Evolutionary conservation across 2,113 vertebrate genomes (phyloP), one percentile per base, ranked within the genome.

Genomic region (Cisticola juncidis): DNA sequence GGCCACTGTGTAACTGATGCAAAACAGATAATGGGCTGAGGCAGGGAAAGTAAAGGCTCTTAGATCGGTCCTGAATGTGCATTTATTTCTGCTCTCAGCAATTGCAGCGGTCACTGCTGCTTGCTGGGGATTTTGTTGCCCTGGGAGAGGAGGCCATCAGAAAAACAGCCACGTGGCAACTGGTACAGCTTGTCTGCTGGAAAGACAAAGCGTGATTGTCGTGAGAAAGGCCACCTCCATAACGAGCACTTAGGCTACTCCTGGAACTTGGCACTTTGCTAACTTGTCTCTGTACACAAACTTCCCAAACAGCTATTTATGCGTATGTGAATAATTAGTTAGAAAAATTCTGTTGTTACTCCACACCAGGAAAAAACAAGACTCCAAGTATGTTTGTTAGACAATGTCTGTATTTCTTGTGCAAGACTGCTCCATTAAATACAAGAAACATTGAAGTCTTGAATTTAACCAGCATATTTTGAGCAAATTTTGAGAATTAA

Each of bases 61-160:
- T 70, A 57, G 38, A 81, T 65, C 40, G 12, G 73, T 66, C 51
- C 86, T 91, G 58, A 77, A 90, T 62, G 71, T 36, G 36, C 62
- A 56, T 80, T 85, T 90, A 72, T 80, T 90, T 92, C 58, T 94
- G 76, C 64, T 77, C 36, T 76, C 58, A 33, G 79, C 86, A 83
- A 44, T 61, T 69, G 80, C 1, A 73, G 86, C 54, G 76, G 54
- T 60, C 22, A 5, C 42, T 77, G 80, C 45, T 83, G 42, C 62
- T 90, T 94, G 71, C 66, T 45, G 45, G 83, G 58, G 83, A 69
- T 80, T 94, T 88, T 81, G 76, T 86, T 88, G 94, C 58, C 80
- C 89, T 64, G 70, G 58, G 71, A 95, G 79, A 90, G 71, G 48
- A 86, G 62, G 66, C 66, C 10, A 69, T 72, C 76, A 70, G 80